Base-by-base conservation (phyloP, 2,888 invertebrate genomes). In the Aleiodes alternator region DNA sequence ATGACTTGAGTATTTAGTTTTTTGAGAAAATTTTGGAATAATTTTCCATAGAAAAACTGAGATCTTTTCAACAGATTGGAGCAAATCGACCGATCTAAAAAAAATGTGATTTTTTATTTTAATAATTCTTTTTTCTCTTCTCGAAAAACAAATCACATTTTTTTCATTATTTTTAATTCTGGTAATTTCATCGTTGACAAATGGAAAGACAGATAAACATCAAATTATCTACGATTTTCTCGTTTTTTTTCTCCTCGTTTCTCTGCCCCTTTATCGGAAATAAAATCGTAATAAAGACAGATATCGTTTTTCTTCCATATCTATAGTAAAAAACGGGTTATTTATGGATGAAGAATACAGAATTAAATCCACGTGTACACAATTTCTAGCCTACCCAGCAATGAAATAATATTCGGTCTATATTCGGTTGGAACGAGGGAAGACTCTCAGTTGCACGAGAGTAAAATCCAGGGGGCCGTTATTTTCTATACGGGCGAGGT, bases 401-500 rank as follows among this genome's bases (percentile, higher is more conserved):
- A 69, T 74, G 69, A 57, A 73, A 77, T 77, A 77, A 74, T 77
- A 77, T 76, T 69, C 73, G 73, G n/a, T 73, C 59, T 74, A 77
- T 72, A 74, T 74, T 76, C 34, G 55, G 56, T 55, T 70, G 66
- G 61, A 43, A 31, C 48, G 38, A 68, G 73, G 57, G 59, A 74
- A 43, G 43, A 43, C 43, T 43, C 43, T 56, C 59, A 23, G 38
- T 69, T 50, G 57, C 75, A 66, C 61, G 50, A 59, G 69, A 55
- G 50, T 16, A 43, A 57, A 73, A 69, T 72, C 69, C 72, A 31
- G 64, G 50, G 59, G 74, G 70, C 76, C 59, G 56, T 50, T 43
- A 71, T 64, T 23, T 53, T 71, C 51, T 55, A 51, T 72, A 73
- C 73, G 71, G 69, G 69, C 76, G 56, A 68, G 69, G 78, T 78